phyloP scores from a whole-genome alignment of 2,797 vertebrate genomes.

The Leptatherina wallacei region DNA sequence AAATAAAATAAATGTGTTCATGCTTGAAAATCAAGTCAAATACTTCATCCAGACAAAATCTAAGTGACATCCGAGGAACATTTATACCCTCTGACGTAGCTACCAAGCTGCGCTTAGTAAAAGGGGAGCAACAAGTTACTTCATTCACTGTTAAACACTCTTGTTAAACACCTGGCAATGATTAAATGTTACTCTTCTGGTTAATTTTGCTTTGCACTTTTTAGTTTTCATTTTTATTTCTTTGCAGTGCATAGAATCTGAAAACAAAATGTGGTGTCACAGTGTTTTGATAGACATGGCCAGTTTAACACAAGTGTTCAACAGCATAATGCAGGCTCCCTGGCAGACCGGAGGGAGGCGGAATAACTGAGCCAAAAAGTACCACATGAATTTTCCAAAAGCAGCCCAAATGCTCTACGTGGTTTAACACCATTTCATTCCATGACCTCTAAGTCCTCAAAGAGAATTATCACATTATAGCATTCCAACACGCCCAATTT shows the following conservation, averaged over 20 bases:
- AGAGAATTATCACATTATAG: constrained; percentile 86
- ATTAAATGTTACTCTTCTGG: constrained; percentile 72
- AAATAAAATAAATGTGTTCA: constrained; percentile 63
- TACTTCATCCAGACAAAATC: constrained; percentile 75
- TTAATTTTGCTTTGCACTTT: constrained; percentile 58
- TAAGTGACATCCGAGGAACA: constrained; percentile 79
- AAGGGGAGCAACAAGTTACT: constrained; percentile 64
- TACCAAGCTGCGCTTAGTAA: constrained; percentile 60
- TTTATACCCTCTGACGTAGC: constrained; percentile 79
- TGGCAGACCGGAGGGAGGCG: constrained; percentile 53
- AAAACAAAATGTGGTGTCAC: constrained; percentile 74
- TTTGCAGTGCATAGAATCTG: constrained; percentile 55
- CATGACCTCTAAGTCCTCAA: constrained; percentile 80
- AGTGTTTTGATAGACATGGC: constrained; percentile 79
- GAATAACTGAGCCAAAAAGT: constrained; percentile 61
- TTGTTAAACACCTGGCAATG: constrained; percentile 61
- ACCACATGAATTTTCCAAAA: constrained; percentile 81
- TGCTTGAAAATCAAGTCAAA: constrained; percentile 80
- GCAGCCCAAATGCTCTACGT: constrained; percentile 71
- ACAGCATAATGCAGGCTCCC: constrained; percentile 65
- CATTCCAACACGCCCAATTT: constrained; percentile 84
- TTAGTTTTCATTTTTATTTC: constrained; percentile 31
- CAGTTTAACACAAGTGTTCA: constrained; percentile 73
- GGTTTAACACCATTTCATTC: constrained; percentile 82
- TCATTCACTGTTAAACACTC: constrained; percentile 71